phyloP scores from a whole-genome alignment of 1,140 invertebrate genomes.

The Nasonia longicornis region DNA sequence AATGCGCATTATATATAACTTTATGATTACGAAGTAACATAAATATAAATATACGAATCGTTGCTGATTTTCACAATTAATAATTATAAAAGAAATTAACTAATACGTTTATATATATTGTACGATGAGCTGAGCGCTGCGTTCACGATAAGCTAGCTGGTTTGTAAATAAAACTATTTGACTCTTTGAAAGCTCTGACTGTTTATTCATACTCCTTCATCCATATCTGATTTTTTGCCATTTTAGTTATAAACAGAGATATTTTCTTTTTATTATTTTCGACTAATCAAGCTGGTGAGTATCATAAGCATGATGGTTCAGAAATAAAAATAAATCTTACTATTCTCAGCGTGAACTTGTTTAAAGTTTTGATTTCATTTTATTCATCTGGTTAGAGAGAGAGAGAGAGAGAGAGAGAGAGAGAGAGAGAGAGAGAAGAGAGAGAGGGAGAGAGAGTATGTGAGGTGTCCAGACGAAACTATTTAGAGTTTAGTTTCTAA shows the following conservation, averaged over 20 bases:
- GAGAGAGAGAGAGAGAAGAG: too few relatives aligned
- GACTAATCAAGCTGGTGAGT: too few relatives aligned
- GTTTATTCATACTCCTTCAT: conserved; percentile 35
- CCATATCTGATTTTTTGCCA: neutral
- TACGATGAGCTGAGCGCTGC: conserved; percentile 65
- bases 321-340: too few relatives aligned
- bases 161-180: conserved; percentile 71
- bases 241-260: too few relatives aligned
- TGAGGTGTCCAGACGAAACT: neutral
- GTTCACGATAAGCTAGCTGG: conserved; percentile 67
- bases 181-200: conserved; percentile 62
- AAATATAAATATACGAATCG: conserved; percentile 52
- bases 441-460: too few relatives aligned
- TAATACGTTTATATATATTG: conserved; percentile 61
- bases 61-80: conserved; percentile 58
- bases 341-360: neutral
- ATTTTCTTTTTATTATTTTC: neutral
- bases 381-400: neutral
- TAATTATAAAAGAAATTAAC: conserved; percentile 56
- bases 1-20: conserved; percentile 25
- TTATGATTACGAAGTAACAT: conserved; percentile 35
- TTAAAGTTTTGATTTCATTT: neutral
- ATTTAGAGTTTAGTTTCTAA: conserved; percentile 3
- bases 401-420: too few relatives aligned
- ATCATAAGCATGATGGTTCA: too few relatives aligned